Evolutionary conservation across 92 coral and sea anemone genomes (phyloP).

Genomic region (Muricea muricata): DNA sequence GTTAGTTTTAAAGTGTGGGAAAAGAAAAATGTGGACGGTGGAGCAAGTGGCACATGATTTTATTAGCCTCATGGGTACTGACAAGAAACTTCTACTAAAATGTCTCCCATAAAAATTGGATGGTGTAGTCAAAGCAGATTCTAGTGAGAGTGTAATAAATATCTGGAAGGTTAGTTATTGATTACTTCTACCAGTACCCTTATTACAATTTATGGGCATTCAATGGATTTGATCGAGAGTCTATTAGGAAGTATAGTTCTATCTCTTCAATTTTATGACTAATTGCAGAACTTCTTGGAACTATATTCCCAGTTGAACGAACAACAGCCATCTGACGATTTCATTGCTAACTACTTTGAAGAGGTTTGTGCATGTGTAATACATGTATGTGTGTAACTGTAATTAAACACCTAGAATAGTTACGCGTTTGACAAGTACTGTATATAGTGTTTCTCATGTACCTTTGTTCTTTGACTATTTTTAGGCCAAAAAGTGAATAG

Average conservation of each 20-base stretch:
- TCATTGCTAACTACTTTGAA: background rate
- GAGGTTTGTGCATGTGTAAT: background rate
- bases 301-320: background rate
- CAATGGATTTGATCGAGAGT: background rate
- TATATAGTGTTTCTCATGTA: too few relatives aligned
- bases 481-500: constrained; percentile 37
- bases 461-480: too few relatives aligned
- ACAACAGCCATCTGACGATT: constrained; percentile 1
- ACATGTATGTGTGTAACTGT: too few relatives aligned
- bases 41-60: constrained; percentile 15
- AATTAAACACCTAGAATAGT: background rate
- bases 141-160: constrained; percentile 4
- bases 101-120: background rate
- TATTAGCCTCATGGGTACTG: constrained; percentile 11
- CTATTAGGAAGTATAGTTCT: background rate
- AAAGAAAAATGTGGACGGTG: background rate
- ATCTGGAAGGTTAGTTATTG: constrained; percentile 1
- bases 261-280: background rate
- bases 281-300: background rate
- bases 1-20: constrained; percentile 3
- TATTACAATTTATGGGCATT: background rate
- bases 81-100: constrained; percentile 14
- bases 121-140: background rate
- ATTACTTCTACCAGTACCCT: background rate
- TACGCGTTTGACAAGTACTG: too few relatives aligned